Evolutionary conservation across 2,113 vertebrate genomes (phyloP).

Genomic region (Struthidea cinerea): DNA sequence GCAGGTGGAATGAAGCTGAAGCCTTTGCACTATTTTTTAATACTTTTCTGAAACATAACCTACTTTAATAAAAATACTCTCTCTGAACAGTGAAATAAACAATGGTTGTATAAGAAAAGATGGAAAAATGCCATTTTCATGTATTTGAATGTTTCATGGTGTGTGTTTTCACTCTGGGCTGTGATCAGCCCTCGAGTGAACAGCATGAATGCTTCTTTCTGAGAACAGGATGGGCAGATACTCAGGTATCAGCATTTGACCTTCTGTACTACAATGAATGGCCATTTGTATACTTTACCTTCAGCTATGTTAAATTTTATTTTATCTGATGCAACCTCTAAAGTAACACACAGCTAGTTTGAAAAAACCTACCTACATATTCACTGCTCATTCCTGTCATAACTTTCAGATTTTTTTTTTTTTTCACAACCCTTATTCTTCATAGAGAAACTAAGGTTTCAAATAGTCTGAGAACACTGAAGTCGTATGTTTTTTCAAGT

Average conservation of each 20-base stretch:
- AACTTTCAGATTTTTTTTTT: neutral
- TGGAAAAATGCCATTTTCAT: neutral
- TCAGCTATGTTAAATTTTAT: neutral
- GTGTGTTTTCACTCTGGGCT: neutral
- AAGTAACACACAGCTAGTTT: neutral
- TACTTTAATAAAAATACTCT: neutral
- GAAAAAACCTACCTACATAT: neutral
- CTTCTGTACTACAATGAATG: neutral
- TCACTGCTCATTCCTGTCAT: neutral
- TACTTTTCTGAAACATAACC: neutral
- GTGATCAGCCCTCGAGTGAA: neutral
- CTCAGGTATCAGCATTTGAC: neutral
- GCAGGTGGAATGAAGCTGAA: neutral
- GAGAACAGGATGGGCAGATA: neutral
- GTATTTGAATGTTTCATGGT: neutral
- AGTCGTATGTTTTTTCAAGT: neutral
- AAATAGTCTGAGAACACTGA: neutral
- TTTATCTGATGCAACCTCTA: neutral
- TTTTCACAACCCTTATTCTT: neutral
- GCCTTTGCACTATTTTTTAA: neutral
- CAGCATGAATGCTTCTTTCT: neutral
- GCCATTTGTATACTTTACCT: neutral
- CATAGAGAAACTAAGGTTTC: neutral
- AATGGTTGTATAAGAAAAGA: neutral
- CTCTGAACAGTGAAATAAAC: neutral